Conservation (phyloP, 2,113 vertebrate genomes). For the Alces alces region DNA sequence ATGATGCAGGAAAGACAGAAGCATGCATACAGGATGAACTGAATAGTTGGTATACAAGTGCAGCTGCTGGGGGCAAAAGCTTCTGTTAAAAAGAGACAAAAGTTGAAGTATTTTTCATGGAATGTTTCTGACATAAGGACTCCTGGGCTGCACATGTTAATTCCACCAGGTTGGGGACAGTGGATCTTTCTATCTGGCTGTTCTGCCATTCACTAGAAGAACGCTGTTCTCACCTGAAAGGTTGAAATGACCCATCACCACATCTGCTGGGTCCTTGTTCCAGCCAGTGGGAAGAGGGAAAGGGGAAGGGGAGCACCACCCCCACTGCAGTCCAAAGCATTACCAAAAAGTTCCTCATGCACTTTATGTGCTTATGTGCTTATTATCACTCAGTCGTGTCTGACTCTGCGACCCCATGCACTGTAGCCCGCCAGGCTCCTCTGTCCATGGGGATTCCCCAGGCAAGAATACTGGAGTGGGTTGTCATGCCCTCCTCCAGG, state of each 20-base stretch:
- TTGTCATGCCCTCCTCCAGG: not conserved
- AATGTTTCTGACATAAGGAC: not conserved
- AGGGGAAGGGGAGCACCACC: not conserved
- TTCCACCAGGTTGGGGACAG: not conserved
- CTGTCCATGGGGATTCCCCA: not conserved
- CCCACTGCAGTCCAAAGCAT: not conserved
- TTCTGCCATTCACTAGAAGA: not conserved
- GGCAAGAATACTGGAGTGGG: not conserved
- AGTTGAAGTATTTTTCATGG: not conserved
- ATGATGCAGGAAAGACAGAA: not conserved
- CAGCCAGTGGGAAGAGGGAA: not conserved
- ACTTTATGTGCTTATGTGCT: not conserved
- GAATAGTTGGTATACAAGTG: not conserved
- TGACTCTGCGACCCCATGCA: not conserved
- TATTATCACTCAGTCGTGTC: not conserved
- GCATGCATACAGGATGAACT: not conserved
- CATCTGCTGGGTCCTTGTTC: not conserved
- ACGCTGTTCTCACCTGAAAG: not conserved
- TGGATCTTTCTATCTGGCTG: not conserved
- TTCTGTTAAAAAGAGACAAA: not conserved
- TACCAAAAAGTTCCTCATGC: not conserved
- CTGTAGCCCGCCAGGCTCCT: not conserved
- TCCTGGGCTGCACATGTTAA: not conserved
- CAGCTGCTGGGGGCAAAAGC: not conserved
- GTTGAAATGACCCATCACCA: not conserved